Base-by-base conservation (phyloP, 2,888 invertebrate genomes). In the Scaptomyza tumidula region DNA sequence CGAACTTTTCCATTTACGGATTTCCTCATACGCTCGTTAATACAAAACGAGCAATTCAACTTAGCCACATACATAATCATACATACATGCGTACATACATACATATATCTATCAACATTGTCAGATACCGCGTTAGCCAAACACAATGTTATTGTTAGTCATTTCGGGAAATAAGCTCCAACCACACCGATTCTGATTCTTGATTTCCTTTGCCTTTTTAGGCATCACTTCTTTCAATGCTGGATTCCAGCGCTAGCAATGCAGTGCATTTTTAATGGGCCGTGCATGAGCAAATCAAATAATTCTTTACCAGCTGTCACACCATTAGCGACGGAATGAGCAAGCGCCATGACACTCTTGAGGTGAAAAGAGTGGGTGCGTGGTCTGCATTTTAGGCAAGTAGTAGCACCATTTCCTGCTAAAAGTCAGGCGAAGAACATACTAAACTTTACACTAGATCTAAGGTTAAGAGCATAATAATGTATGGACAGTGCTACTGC, bases 241-340 rank as follows among this genome's bases (percentile, higher is more conserved):
- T 45, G 53, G 55, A 41, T 41, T 43, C 39, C 35, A 24, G 41
- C 37, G 13, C 2, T 46, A 35, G 16, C 29, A 48, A 49, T n/a
- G 41, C 50, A 52, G 14, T 61, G 46, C 61, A 66, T 69, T 78
- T 66, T 54, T 62, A 72, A 75, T 82, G 65, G 73, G 57, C 65
- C 52, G 52, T 85, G 88, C 79, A 88, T 81, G 87, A 69, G 73
- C 64, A 86, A 88, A 86, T 88, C 81, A 74, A 88, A 84, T 88
- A 88, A 86, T 75, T 86, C 81, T 67, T 88, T 52, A 64, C 75
- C 75, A 86, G 84, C 78, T 80, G 84, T 88, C 87, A 84, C 84
- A 79, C 79, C 77, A 86, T 81, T 84, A 84, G 87, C 75, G 65
- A 69, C 48, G 56, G 57, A 69, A 86, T 64, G 68, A 56, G 66